These are phyloP conservation scores for Agrilus mali DNA, from an alignment of 2,888 invertebrate genomes.

Conservation along the genomic window DNA sequence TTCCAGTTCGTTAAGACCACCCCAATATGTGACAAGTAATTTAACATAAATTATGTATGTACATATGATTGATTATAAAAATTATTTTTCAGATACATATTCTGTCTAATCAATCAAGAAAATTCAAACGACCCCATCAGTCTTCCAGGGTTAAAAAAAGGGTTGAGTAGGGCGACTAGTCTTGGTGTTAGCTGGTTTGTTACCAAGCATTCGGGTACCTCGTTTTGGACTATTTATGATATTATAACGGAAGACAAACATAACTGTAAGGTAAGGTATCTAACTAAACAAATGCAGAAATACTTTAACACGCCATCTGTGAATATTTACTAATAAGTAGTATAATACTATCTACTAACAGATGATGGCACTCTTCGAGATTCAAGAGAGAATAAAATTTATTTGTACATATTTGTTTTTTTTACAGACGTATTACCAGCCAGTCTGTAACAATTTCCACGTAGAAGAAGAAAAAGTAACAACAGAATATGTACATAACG, in stretches of 20 bases:
- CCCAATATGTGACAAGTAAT: constrained; percentile 57
- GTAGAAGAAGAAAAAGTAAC: constrained; percentile 71
- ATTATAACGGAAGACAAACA: constrained; percentile 54
- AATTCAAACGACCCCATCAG: constrained; percentile 41
- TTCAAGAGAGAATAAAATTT: background rate
- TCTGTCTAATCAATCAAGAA: constrained; percentile 64
- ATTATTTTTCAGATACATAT: constrained; percentile 41
- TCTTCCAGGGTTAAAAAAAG: constrained; percentile 56
- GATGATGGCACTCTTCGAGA: too few relatives aligned
- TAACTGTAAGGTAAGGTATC: constrained; percentile 53
- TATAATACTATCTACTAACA: too few relatives aligned
- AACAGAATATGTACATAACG: constrained; percentile 70
- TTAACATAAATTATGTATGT: background rate
- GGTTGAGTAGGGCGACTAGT: constrained; percentile 61
- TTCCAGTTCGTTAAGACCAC: constrained; percentile 58
- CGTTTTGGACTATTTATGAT: constrained; percentile 68
- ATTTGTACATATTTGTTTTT: constrained; percentile 12
- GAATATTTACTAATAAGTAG: too few relatives aligned
- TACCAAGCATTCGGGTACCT: constrained; percentile 57
- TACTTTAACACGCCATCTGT: too few relatives aligned
- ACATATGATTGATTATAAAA: background rate
- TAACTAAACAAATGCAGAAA: too few relatives aligned
- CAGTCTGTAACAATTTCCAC: constrained; percentile 67
- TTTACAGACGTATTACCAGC: constrained; percentile 51
- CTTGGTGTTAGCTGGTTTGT: constrained; percentile 65